These are phyloP conservation scores for Loriculus beryllinus DNA, from an alignment of 2,797 vertebrate genomes.

Conservation along the genomic window DNA sequence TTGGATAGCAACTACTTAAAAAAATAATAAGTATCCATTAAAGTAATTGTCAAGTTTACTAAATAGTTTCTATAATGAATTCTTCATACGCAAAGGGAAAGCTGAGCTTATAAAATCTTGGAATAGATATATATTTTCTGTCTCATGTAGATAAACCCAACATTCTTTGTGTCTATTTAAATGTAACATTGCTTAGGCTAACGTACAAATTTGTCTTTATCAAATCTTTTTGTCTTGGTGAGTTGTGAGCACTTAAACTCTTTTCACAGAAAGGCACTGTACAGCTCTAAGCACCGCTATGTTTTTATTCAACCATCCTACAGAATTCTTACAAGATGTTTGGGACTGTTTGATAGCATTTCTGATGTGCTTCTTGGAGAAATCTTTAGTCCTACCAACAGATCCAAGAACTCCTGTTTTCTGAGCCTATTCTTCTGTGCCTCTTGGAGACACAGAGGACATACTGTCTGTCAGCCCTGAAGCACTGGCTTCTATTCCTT, in stretches of 20 bases:
- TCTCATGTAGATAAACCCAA: neutral
- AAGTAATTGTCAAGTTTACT: neutral
- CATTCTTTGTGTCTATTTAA: neutral
- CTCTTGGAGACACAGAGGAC: neutral
- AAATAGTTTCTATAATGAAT: neutral
- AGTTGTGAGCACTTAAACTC: neutral
- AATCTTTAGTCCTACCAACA: neutral
- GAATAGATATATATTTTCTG: neutral
- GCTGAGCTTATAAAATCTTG: neutral
- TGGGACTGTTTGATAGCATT: neutral
- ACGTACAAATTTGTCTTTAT: neutral
- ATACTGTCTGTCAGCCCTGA: neutral
- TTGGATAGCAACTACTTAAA: neutral
- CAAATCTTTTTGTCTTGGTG: neutral
- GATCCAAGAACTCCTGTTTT: neutral
- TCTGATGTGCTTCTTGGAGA: neutral
- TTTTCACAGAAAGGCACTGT: neutral
- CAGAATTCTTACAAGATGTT: neutral
- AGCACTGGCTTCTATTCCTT: neutral
- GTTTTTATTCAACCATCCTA: neutral
- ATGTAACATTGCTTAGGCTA: neutral
- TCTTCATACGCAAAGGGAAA: neutral
- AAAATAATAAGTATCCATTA: neutral
- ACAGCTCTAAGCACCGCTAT: neutral
- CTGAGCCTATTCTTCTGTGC: neutral